Evolutionary conservation across 2,113 vertebrate genomes (phyloP).

Genomic region (Donacobius atricapilla): DNA sequence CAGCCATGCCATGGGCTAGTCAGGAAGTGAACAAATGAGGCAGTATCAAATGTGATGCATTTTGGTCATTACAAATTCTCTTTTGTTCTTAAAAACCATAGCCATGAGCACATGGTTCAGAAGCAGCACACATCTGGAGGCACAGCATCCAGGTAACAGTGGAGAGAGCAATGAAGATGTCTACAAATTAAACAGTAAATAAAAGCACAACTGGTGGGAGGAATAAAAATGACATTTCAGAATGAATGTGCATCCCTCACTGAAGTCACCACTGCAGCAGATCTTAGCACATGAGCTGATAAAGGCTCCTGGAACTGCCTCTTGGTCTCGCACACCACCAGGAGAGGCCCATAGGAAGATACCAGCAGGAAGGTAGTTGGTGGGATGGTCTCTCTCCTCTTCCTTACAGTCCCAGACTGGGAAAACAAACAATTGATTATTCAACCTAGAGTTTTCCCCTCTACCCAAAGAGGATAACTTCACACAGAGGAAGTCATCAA

Average conservation of each 20-base stretch:
- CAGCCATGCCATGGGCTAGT: not conserved
- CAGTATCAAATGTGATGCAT: not conserved
- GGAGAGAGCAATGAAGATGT: not conserved
- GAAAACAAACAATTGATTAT: not conserved
- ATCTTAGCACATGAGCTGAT: not conserved
- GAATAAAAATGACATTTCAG: not conserved
- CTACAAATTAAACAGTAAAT: not conserved
- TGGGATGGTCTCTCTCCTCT: not conserved
- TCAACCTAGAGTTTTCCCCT: not conserved
- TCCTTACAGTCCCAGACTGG: not conserved
- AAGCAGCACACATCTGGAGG: rapidly evolving
- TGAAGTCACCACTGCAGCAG: not conserved
- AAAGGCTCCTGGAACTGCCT: not conserved
- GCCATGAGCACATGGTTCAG: rapidly evolving
- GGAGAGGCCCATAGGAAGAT: not conserved
- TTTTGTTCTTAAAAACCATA: not conserved
- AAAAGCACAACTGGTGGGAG: not conserved
- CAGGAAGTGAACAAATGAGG: not conserved
- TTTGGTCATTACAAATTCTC: not conserved
- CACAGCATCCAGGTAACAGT: not conserved
- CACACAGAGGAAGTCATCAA: not conserved
- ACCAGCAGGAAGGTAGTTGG: not conserved
- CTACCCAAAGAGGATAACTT: not conserved
- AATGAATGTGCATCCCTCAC: not conserved
- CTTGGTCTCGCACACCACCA: not conserved